Base-by-base conservation (phyloP, 2,113 vertebrate species). In the Poicephalus gulielmi region DNA sequence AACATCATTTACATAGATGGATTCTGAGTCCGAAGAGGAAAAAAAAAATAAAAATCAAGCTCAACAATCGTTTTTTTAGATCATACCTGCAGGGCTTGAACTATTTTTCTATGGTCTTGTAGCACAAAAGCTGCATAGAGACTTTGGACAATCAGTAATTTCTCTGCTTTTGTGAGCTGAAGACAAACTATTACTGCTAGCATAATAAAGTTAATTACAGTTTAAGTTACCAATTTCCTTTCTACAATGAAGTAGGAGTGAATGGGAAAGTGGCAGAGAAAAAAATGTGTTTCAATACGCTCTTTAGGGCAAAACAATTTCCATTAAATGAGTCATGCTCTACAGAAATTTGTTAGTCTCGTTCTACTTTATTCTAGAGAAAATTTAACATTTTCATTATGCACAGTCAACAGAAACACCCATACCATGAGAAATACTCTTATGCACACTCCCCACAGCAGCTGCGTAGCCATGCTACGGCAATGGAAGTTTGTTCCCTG, bases 371-470 rank as follows among this genome's bases (percentile, higher is more conserved):
- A 17, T 24, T 43, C 37, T 11, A 10, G 19, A 4, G 10, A 53
- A 41, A 44, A 35, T 2, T 24, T 6, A 64, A 30, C 16, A 0
- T 0, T 30, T 35, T 43, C 28, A 1, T 11, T 33, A 20, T 1
- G n/a, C 60, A 2, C 1, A 43, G 18, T 1, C 27, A 55, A 49
- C 55, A 44, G 22, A 37, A 57, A 55, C 43, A 43, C 18, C 41
- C 31, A 6, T 27, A 7, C 18, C 1, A 31, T 2, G 27, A 43
- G 41, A 13, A 55, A n/a, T 1, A 2, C 46, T 7, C 12, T 4
- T 4, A 7, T 4, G 1, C 1, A 1, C 1, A 12, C 57, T 8
- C 46, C 4, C 1, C 6, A 0, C 0, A 3, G 3, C 12, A 17
- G 16, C 43, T 4, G 28, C 20, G 2, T 0, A 8, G 37, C 75